Base-by-base conservation (phyloP, 1,140 invertebrate genomes). In the Drosophila repletoides region DNA sequence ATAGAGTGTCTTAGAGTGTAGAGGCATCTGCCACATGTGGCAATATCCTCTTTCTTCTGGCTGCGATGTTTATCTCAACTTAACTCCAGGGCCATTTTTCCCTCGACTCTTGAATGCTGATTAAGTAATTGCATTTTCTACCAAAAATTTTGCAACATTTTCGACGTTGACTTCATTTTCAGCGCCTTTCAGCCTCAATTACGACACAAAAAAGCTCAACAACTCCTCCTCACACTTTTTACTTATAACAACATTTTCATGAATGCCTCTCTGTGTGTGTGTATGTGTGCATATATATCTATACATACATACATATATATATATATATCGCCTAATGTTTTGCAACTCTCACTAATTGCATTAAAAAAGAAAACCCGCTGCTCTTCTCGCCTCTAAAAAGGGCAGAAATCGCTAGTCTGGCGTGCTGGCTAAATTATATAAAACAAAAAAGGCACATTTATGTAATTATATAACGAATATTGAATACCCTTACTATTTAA, bases 131-230 rank as follows among this genome's bases (percentile, higher is more conserved):
- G 79, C 79, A 84, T 84, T 84, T 83, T 19, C 72, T 67, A 45
- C 73, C 61, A 61, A 70, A 64, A 84, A 79, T 86, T 67, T 56
- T 84, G 79, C 80, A 84, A 65, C 79, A 79, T 84, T 84, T 84
- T 79, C n/a, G 79, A 80, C 80, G 79, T 79, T 86, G 81, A 84
- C 74, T 84, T 84, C 79, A 86, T 84, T 86, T 84, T 66, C 75
- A 59, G 48, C 72, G 80, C 80, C 79, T 84, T 84, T 84, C 79
- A 84, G 48, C 79, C 69, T 84, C 79, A 84, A 84, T 84, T 84
- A 67, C 64, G 64, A 67, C 38, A 61, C 64, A 67, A 66, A 65
- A 65, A 65, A 70, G 55, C 17, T 14, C 28, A 28, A 21, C 7
- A 10, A 58, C 34, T 34, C 31, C 29, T 40, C 41, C 45, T 14